A percentile compares a stretch with the other conserved stretches of the same genome.
phyloP scores from a whole-genome alignment of 2,797 vertebrate species.

The Hydrocynus forskahlii region DNA sequence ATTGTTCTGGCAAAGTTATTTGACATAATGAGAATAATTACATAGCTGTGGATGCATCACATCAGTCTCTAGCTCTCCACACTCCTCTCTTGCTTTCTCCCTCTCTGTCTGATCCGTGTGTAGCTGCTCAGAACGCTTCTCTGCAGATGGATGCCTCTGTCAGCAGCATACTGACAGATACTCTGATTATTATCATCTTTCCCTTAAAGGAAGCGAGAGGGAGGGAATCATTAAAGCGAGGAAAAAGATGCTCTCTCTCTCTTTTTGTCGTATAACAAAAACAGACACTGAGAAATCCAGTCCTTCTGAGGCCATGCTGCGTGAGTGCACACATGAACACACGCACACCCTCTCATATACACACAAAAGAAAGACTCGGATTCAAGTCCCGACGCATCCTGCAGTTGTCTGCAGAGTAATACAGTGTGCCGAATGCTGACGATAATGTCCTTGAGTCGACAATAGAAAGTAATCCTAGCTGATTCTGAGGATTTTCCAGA shows the following conservation, averaged over 20 bases:
- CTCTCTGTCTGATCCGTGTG: constrained; percentile 38
- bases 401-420: constrained; percentile 21
- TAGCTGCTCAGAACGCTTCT: constrained; percentile 42
- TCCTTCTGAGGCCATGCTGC: constrained; percentile 11
- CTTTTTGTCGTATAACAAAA: constrained; percentile 52
- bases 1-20: constrained; percentile 58
- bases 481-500: constrained; percentile 50
- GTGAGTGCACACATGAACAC: not conserved
- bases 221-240: constrained; percentile 49
- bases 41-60: constrained; percentile 43
- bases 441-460: constrained; percentile 39
- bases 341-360: not conserved
- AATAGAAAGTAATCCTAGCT: constrained; percentile 55
- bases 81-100: constrained; percentile 23
- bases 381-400: constrained; percentile 10
- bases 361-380: constrained; percentile 28
- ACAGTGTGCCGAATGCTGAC: constrained; percentile 42
- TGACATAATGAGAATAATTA: constrained; percentile 68
- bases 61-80: constrained; percentile 17
- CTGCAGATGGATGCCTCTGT: constrained; percentile 55
- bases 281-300: constrained; percentile 47
- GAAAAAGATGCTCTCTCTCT: constrained; percentile 37
- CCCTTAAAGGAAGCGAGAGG: constrained; percentile 44
- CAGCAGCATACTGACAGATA: constrained; percentile 46
- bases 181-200: constrained; percentile 59